Evolutionary conservation across 2,797 vertebrate genomes (phyloP).

Genomic region (Danio albolineatus): DNA sequence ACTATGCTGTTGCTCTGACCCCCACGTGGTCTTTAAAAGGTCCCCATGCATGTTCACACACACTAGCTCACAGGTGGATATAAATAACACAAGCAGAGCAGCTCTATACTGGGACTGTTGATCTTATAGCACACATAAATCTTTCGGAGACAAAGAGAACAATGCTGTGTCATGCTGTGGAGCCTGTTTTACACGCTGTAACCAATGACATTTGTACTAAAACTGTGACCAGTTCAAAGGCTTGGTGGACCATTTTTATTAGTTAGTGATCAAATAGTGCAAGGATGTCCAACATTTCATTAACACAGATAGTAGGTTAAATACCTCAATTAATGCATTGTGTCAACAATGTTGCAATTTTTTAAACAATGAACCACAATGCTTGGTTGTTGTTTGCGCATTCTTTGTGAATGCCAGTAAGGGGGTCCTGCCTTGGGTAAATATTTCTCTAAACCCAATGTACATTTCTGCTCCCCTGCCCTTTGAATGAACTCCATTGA

Average conservation of each 20-base stretch:
- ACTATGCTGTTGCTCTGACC: background rate
- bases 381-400: slow-evolving; percentile 62
- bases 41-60: slow-evolving; percentile 4
- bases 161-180: slow-evolving; percentile 19
- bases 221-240: slow-evolving; percentile 11
- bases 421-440: slow-evolving; percentile 74
- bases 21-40: background rate
- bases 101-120: slow-evolving; percentile 26
- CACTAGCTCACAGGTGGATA: slow-evolving; percentile 21
- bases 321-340: background rate
- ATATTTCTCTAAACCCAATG: slow-evolving; percentile 71
- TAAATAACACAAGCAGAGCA: slow-evolving; percentile 38
- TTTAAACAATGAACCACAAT: slow-evolving; percentile 27
- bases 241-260: background rate
- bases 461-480: slow-evolving; percentile 63
- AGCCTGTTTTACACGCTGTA: slow-evolving; percentile 39
- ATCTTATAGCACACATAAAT: slow-evolving; percentile 29
- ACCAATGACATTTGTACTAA: slow-evolving; percentile 14
- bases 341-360: slow-evolving; percentile 21
- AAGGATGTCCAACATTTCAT: background rate
- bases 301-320: background rate
- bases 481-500: slow-evolving; percentile 63
- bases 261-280: slow-evolving; percentile 12
- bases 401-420: slow-evolving; percentile 63
- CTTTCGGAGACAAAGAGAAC: slow-evolving; percentile 38